Evolutionary conservation across 2,888 invertebrate genomes (phyloP).

Genomic region (Uloborus plumipes): DNA sequence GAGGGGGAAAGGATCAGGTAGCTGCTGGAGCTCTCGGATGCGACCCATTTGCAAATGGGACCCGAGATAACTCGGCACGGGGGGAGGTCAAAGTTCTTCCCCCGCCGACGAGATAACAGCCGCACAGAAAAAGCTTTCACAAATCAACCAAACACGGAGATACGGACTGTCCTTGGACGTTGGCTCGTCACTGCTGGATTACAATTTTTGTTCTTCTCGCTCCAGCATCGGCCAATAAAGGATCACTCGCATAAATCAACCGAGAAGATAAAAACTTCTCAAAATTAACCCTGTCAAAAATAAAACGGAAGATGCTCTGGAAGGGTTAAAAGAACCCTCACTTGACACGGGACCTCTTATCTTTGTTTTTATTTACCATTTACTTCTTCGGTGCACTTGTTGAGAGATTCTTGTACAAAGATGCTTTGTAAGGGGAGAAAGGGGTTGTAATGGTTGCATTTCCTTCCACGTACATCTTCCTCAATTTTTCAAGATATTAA

Average conservation of each 20-base stretch:
- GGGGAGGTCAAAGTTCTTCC: slow-evolving; percentile 54
- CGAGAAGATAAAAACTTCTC: slow-evolving; percentile 26
- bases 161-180: slow-evolving; percentile 56
- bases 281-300: no score
- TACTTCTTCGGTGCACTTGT: no score
- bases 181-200: slow-evolving; percentile 20
- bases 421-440: no score
- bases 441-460: no score
- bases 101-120: slow-evolving; percentile 37
- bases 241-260: slow-evolving; percentile 52
- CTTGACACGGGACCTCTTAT: no score
- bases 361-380: no score
- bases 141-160: slow-evolving; percentile 47
- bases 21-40: background rate
- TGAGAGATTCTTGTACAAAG: no score
- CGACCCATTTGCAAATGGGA: slow-evolving; percentile 22
- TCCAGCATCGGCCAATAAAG: slow-evolving; percentile 4
- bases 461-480: no score
- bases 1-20: slow-evolving; percentile 41
- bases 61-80: slow-evolving; percentile 34
- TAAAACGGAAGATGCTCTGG: no score
- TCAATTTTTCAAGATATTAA: no score
- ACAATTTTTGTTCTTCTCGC: slow-evolving; percentile 2
- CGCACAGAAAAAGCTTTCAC: slow-evolving; percentile 35
- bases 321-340: no score